Percentiles rank a stretch among this genome's conserved stretches.
Conservation (phyloP, 2,888 invertebrate species). For the Disparrhopalites patrizii region DNA sequence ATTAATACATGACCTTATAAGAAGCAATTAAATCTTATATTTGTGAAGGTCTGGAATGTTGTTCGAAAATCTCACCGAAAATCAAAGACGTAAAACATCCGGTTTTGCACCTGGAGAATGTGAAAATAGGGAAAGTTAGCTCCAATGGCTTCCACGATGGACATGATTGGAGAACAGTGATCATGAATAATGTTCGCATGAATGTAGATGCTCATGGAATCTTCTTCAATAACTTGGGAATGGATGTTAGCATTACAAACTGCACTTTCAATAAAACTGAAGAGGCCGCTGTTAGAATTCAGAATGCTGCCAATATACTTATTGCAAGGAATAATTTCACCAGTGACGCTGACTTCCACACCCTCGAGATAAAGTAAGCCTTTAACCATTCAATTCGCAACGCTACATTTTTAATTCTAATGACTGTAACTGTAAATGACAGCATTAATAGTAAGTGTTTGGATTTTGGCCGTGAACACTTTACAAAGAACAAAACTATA, state of each 20-base stretch:
- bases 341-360: neutral
- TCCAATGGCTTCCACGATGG: neutral
- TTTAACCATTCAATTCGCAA: no score
- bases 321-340: neutral
- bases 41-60: neutral
- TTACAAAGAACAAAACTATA: no score
- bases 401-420: no score
- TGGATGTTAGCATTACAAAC: neutral
- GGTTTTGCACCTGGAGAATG: neutral
- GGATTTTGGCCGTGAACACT: no score
- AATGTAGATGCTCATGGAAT: neutral
- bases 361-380: neutral
- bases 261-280: neutral
- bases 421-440: no score
- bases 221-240: neutral
- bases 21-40: no score
- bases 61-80: neutral
- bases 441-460: no score
- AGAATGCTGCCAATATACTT: neutral
- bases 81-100: neutral
- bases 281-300: neutral
- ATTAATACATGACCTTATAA: no score
- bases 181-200: neutral
- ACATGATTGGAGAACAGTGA: neutral
- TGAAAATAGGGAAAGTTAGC: neutral